A percentile compares a stretch with the other conserved stretches of the same genome.
Evolutionary conservation across 2,113 vertebrate genomes (phyloP).

Genomic region (Glaucidium brasilianum): DNA sequence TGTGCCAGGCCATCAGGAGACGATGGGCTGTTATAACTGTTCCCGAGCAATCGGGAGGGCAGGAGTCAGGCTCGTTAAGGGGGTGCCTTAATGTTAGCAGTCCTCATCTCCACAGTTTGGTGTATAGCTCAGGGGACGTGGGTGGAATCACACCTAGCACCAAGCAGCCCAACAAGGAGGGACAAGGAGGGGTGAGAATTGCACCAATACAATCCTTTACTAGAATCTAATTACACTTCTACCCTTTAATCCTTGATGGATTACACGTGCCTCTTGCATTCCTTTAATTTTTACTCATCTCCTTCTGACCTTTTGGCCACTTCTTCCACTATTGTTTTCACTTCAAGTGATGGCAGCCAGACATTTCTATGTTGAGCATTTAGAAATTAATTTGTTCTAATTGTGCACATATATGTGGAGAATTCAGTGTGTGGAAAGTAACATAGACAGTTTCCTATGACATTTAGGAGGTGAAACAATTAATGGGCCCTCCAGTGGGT

Average conservation of each 20-base stretch:
- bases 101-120: too few species aligned
- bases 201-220: not conserved
- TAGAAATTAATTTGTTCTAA: not conserved
- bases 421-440: not conserved
- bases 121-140: too few species aligned
- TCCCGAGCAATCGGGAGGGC: too few species aligned
- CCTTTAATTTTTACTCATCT: not conserved
- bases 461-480: not conserved
- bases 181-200: too few species aligned
- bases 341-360: not conserved
- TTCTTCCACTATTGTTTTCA: not conserved
- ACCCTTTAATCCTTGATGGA: not conserved
- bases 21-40: too few species aligned
- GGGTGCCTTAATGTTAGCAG: too few species aligned
- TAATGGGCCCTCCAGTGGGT: not conserved
- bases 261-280: not conserved
- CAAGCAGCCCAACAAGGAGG: too few species aligned
- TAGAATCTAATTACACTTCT: not conserved
- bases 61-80: too few species aligned
- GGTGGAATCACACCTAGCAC: too few species aligned
- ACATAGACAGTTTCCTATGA: not conserved
- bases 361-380: not conserved
- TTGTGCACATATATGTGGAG: not conserved
- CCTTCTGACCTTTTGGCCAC: not conserved
- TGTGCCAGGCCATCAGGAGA: too few species aligned